Evolutionary conservation across 2,797 vertebrate genomes (phyloP).

Genomic region (Capromys pilorides): DNA sequence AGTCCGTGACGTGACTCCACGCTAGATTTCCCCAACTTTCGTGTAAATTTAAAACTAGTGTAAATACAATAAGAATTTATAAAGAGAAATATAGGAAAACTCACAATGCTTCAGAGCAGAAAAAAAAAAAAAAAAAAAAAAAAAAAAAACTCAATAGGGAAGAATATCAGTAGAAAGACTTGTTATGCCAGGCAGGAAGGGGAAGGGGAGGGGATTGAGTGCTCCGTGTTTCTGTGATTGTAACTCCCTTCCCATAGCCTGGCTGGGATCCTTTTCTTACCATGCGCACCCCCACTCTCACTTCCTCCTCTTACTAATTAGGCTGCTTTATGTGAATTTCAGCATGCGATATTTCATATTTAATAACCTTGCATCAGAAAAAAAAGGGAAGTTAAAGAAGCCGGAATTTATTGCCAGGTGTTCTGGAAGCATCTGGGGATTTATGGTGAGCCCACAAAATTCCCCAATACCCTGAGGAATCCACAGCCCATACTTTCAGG

Average conservation of each 20-base stretch:
- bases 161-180: not conserved
- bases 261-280: slow-evolving; percentile 37
- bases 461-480: slow-evolving; percentile 74
- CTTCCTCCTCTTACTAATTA: slow-evolving; percentile 79
- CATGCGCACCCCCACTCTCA: slow-evolving; percentile 61
- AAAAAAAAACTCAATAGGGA: not conserved
- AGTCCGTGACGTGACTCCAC: not conserved
- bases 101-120: not conserved
- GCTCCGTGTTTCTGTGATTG: slow-evolving; percentile 49
- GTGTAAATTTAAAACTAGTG: not conserved
- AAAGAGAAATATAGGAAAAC: not conserved
- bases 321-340: slow-evolving; percentile 78
- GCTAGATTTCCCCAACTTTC: not conserved
- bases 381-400: slow-evolving; percentile 69
- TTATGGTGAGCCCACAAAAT: slow-evolving; percentile 78
- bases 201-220: not conserved
- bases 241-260: not conserved
- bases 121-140: not conserved
- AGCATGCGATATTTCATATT: slow-evolving; percentile 80
- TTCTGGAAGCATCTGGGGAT: slow-evolving; percentile 76
- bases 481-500: slow-evolving; percentile 61
- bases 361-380: slow-evolving; percentile 77
- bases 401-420: slow-evolving; percentile 81
- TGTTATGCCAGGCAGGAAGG: not conserved
- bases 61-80: not conserved